Conservation (phyloP, 2,113 vertebrate species). For the Piliocolobus tephrosceles region DNA sequence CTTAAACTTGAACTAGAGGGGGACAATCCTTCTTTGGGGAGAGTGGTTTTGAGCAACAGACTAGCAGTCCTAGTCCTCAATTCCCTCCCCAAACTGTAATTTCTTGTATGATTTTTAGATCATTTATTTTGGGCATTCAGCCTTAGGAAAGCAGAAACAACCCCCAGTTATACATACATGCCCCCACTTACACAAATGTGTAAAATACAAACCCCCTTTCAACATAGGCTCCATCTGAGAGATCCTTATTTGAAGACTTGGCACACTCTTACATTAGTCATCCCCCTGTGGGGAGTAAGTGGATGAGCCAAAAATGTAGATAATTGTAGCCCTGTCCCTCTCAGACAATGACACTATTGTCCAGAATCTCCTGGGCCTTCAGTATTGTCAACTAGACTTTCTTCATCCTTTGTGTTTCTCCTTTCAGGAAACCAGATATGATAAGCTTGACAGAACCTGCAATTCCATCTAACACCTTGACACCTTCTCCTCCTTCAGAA, state of each 20-base stretch:
- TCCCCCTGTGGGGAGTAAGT: constrained; percentile 27
- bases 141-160: not conserved
- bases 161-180: not conserved
- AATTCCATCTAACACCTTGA: not conserved
- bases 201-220: not conserved
- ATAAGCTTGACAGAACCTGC: not conserved
- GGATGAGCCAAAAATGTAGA: constrained; percentile 56
- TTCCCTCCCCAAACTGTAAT: not conserved
- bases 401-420: not conserved
- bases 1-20: not conserved
- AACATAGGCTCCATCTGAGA: not conserved
- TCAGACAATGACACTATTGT: not conserved
- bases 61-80: not conserved
- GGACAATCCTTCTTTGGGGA: not conserved
- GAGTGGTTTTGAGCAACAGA: not conserved
- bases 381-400: not conserved
- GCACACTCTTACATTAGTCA: not conserved
- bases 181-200: not conserved
- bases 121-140: not conserved
- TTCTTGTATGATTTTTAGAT: not conserved
- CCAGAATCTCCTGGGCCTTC: constrained; percentile 11
- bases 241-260: not conserved
- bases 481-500: not conserved
- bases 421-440: not conserved
- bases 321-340: not conserved